Conservation (phyloP, 2,888 invertebrate species). For the Panopea generosa region DNA sequence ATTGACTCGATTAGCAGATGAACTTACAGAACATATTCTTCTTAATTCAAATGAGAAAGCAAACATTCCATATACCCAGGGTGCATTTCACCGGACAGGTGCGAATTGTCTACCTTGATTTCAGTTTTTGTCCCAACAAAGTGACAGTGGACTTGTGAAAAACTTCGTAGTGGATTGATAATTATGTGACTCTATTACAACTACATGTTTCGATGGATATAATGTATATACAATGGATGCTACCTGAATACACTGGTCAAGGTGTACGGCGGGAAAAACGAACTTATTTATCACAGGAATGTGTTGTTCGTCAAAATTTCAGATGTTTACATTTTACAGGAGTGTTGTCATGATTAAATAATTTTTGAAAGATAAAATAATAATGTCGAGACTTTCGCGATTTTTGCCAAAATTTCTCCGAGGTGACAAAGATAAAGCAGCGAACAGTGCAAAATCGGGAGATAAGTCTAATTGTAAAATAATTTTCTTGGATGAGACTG, state of each 20-base stretch:
- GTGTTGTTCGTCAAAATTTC: no score
- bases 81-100: slow-evolving; percentile 48
- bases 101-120: slow-evolving; percentile 54
- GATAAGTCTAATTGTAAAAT: slow-evolving; percentile 67
- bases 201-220: no score
- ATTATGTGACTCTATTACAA: no score
- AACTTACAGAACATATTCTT: no score
- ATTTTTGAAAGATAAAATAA: not conserved
- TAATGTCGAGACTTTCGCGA: slow-evolving; percentile 69
- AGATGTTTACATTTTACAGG: no score
- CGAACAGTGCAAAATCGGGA: slow-evolving; percentile 47
- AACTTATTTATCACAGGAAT: no score
- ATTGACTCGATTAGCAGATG: no score
- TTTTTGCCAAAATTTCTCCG: slow-evolving; percentile 78
- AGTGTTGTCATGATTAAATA: no score
- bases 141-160: slow-evolving; percentile 23
- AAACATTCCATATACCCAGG: slow-evolving; percentile 16
- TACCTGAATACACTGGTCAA: no score
- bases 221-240: no score
- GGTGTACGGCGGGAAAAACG: no score
- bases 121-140: slow-evolving; percentile 15
- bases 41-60: no score
- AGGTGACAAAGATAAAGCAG: slow-evolving; percentile 67
- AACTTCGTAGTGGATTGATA: not conserved
- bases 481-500: slow-evolving; percentile 78